These are phyloP conservation scores for Thereva nobilitata DNA, from an alignment of 2,888 invertebrate genomes.

Conservation along the genomic window DNA sequence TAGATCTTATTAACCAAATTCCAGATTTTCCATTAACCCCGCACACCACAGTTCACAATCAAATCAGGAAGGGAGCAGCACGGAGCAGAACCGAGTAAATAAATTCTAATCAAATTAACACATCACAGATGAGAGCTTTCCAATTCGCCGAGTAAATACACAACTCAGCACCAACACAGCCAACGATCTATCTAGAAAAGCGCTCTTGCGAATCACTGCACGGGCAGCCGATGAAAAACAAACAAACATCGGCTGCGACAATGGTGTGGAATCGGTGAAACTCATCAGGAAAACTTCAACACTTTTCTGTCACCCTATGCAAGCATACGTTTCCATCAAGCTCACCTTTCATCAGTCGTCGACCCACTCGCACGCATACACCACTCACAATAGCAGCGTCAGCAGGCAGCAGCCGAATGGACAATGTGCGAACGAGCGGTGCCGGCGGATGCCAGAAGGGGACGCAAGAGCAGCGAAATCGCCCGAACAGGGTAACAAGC, in stretches of 20 bases:
- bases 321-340: background rate
- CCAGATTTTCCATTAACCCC: too few relatives aligned
- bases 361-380: background rate
- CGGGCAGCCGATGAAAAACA: background rate
- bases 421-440: too few relatives aligned
- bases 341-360: background rate
- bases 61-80: too few relatives aligned
- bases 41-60: too few relatives aligned
- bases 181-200: background rate
- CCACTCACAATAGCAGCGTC: conserved; percentile 8
- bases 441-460: too few relatives aligned
- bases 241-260: background rate
- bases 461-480: background rate
- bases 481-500: background rate
- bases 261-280: background rate
- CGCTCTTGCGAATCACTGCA: background rate
- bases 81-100: background rate
- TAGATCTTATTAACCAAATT: too few relatives aligned
- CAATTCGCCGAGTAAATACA: too few relatives aligned
- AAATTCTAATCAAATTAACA: conserved; percentile 33
- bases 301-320: conserved; percentile 16
- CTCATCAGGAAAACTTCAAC: conserved; percentile 4
- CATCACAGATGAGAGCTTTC: conserved; percentile 24
- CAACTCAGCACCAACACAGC: too few relatives aligned
- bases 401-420: too few relatives aligned